A percentile compares a stretch with the other conserved stretches of the same genome.
phyloP scores from a whole-genome alignment of 2,113 vertebrate species.

The Forbesichthys agassizii region DNA sequence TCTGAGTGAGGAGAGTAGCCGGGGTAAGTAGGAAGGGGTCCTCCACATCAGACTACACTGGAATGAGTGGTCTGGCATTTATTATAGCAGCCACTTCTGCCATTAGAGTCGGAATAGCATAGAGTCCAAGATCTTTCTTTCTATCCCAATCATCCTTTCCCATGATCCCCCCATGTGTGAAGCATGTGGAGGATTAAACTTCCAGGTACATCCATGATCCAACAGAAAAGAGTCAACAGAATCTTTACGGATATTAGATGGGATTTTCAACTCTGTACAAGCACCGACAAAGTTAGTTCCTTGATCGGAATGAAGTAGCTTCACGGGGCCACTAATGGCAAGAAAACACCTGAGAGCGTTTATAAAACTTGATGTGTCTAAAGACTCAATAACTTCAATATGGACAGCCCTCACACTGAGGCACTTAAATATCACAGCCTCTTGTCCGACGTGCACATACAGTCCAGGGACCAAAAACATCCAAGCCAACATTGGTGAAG shows the following conservation, averaged over 20 bases:
- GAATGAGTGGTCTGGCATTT: neutral
- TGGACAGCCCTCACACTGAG: too few relatives aligned
- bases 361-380: neutral
- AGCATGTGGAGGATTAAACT: constrained; percentile 2
- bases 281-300: too few relatives aligned
- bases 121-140: too few relatives aligned
- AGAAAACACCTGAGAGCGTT: neutral
- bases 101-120: neutral
- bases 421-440: neutral
- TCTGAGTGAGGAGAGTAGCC: neutral
- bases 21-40: constrained; percentile 22
- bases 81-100: neutral
- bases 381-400: neutral
- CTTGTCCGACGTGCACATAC: neutral
- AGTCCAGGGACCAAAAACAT: too few relatives aligned
- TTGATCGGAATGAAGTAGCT: neutral
- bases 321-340: too few relatives aligned
- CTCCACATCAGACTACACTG: constrained; percentile 10
- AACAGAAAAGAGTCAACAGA: neutral
- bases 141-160: constrained; percentile 10
- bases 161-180: neutral
- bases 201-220: constrained; percentile 2
- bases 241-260: neutral
- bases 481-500: neutral
- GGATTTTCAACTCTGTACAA: constrained; percentile 2